phyloP scores from a whole-genome alignment of 2,113 vertebrate species.

The Muntiacus reevesi region DNA sequence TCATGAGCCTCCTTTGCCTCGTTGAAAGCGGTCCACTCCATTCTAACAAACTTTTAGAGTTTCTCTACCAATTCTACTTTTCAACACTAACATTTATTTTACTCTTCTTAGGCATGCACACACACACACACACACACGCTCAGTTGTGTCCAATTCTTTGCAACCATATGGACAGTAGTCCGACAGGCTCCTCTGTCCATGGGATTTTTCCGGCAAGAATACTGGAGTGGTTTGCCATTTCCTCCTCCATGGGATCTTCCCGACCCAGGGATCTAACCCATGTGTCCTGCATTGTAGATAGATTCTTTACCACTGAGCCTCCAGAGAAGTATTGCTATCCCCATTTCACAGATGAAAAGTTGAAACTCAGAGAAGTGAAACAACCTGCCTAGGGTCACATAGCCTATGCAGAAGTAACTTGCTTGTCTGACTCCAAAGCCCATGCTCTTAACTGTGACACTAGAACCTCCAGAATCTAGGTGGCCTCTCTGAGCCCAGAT shows the following conservation, averaged over 20 bases:
- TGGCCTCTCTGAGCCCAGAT: neutral
- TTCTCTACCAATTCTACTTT: neutral
- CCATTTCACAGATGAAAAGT: neutral
- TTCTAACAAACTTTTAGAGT: neutral
- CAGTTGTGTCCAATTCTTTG: neutral
- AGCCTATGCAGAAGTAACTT: neutral
- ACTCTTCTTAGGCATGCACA: neutral
- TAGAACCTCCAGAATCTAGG: neutral
- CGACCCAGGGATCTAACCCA: neutral
- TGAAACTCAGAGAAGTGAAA: neutral
- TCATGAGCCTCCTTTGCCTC: neutral
- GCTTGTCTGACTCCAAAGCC: neutral
- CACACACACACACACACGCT: neutral
- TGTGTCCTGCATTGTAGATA: neutral
- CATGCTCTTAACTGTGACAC: neutral
- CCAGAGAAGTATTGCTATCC: neutral
- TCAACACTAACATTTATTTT: neutral
- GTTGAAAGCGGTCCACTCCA: neutral
- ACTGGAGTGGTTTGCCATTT: neutral
- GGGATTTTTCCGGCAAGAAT: neutral
- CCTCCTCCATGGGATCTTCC: neutral
- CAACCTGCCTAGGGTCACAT: neutral
- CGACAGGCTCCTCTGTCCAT: neutral
- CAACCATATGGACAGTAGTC: neutral
- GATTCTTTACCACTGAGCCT: neutral